Conservation (phyloP, 1,140 invertebrate genomes). For the Diplogasteroides magnus region DNA sequence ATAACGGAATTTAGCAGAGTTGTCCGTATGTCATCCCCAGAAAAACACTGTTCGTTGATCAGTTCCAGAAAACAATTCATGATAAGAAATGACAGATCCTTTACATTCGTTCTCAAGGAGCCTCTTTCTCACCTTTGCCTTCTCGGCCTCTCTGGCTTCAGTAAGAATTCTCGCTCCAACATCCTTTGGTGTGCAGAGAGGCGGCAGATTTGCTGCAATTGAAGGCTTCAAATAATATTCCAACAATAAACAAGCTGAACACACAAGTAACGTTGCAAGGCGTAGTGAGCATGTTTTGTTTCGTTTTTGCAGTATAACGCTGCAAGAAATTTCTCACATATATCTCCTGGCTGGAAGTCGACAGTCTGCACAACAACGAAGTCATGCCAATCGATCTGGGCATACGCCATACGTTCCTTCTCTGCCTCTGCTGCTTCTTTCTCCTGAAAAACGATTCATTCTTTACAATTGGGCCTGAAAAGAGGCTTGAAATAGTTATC, state of each 20-base stretch:
- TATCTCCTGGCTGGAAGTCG: constrained; percentile 77
- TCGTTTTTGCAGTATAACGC: constrained; percentile 70
- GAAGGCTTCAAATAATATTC: neutral
- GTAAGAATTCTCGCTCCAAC: constrained; percentile 48
- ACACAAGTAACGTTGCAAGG: neutral
- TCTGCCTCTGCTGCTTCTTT: constrained; percentile 68
- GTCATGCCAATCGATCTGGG: constrained; percentile 99
- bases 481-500: too few species aligned
- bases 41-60: too few species aligned
- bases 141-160: constrained; percentile 40
- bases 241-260: neutral
- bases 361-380: constrained; percentile 99
- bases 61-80: too few species aligned
- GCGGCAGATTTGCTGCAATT: constrained; percentile 44
- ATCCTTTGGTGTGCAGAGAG: constrained; percentile 49
- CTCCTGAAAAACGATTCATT: neutral
- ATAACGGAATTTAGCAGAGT: too few species aligned
- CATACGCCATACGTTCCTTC: constrained; percentile 90
- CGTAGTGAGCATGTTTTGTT: constrained; percentile 66
- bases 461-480: too few species aligned
- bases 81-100: too few species aligned
- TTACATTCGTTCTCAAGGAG: too few species aligned
- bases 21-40: too few species aligned
- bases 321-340: constrained; percentile 7
- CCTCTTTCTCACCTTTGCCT: neutral